A percentile compares a stretch with the other conserved stretches of the same genome.
phyloP scores from a whole-genome alignment of 1,140 invertebrate species.

The Armadillidium nasatum region DNA sequence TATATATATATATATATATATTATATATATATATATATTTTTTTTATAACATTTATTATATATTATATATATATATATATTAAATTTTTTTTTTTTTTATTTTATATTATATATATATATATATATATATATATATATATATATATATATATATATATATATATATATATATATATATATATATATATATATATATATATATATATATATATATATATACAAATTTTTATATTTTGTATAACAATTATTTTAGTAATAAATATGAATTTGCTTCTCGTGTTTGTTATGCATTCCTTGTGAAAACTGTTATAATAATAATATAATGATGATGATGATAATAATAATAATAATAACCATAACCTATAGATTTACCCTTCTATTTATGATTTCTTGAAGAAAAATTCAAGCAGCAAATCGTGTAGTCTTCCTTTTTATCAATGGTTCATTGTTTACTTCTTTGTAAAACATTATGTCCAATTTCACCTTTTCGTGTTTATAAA shows the following conservation, averaged over 20 bases:
- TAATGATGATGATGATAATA: too few species aligned
- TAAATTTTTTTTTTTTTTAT: not conserved
- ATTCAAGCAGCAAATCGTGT: too few species aligned
- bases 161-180: conserved; percentile 23
- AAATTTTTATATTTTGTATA: not conserved
- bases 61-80: conserved; percentile 1
- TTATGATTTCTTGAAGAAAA: too few species aligned
- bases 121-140: conserved; percentile 17
- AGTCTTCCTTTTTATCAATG: too few species aligned
- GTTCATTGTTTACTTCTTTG: too few species aligned
- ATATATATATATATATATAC: not conserved
- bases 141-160: conserved; percentile 13
- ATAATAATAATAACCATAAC: too few species aligned
- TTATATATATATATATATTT: conserved; percentile 1
- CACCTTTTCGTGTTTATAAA: too few species aligned
- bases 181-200: conserved; percentile 20
- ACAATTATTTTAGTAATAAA: not conserved
- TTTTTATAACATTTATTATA: too few species aligned
- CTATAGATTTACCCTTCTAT: too few species aligned
- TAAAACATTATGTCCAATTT: too few species aligned
- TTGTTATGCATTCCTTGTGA: too few species aligned
- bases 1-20: conserved; percentile 6
- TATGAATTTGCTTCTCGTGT: not conserved
- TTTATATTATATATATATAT: conserved; percentile 1
- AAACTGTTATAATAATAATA: too few species aligned